Percentiles rank a stretch among this genome's conserved stretches.
These are phyloP conservation scores for Sigmodon hispidus DNA, from an alignment of 2,113 vertebrate species.

Conservation along the genomic window DNA sequence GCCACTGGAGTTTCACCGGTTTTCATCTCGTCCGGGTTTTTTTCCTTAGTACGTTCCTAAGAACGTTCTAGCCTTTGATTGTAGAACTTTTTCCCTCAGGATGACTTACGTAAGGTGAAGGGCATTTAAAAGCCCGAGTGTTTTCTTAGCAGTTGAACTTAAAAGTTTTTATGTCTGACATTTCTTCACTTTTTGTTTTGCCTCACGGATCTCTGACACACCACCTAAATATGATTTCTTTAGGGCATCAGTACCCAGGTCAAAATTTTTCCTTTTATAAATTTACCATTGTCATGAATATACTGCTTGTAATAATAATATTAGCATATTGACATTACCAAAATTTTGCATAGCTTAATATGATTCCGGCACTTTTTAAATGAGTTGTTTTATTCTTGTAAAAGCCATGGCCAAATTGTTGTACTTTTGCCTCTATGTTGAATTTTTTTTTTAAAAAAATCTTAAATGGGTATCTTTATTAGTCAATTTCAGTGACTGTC, in stretches of 20 bases:
- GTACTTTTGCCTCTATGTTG: constrained; percentile 28
- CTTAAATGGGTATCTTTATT: constrained; percentile 47
- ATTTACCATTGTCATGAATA: constrained; percentile 36
- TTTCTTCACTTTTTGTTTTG: constrained; percentile 25
- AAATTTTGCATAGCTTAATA: neutral
- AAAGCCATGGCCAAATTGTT: constrained; percentile 2
- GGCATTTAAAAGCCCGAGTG: constrained; percentile 44
- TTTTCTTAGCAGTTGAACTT: constrained; percentile 36
- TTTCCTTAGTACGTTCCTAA: neutral
- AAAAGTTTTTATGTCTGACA: constrained; percentile 57
- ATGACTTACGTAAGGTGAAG: constrained; percentile 27
- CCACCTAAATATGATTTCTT: neutral
- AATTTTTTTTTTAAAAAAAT: constrained; percentile 42
- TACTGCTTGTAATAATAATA: constrained; percentile 36
- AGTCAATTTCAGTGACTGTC: constrained; percentile 1
- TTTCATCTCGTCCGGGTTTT: neutral
- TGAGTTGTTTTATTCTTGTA: neutral
- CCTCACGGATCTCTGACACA: neutral
- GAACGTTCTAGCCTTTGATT: neutral
- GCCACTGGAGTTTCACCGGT: neutral
- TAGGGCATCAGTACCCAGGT: constrained; percentile 50
- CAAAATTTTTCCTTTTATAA: constrained; percentile 37
- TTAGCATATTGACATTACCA: neutral
- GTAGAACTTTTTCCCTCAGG: neutral
- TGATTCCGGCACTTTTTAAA: constrained; percentile 44